A percentile compares a stretch with the other conserved stretches of the same genome.
Evolutionary conservation across 2,888 invertebrate species (phyloP).

Genomic region (Gonocerus acuteangulatus): DNA sequence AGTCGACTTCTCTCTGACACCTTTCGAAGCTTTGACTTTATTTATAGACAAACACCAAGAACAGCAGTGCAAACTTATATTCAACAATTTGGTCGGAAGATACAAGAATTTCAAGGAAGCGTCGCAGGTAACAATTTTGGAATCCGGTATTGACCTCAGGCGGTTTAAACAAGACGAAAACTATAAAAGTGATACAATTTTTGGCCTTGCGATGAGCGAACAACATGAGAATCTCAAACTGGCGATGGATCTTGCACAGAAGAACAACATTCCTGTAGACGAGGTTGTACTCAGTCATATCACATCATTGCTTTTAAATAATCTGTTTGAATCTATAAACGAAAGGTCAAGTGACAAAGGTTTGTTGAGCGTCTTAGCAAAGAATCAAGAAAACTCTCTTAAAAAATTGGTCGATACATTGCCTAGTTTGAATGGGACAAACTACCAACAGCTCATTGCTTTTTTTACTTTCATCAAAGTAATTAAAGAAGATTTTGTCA

Average conservation of each 20-base stretch:
- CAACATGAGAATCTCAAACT: constrained; percentile 42
- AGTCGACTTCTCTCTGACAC: no score
- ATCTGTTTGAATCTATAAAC: no score
- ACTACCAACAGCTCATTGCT: neutral
- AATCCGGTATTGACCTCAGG: constrained; percentile 46
- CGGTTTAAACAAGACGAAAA: constrained; percentile 46
- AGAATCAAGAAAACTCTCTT: constrained; percentile 12
- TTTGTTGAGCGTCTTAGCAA: no score
- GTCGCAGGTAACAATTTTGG: constrained; percentile 39
- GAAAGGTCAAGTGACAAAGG: no score
- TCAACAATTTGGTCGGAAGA: no score
- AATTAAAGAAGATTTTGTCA: neutral
- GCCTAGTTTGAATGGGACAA: neutral
- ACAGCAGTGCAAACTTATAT: no score
- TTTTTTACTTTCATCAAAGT: neutral
- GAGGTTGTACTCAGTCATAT: constrained; percentile 42
- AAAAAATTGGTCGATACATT: neutral
- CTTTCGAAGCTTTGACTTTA: no score
- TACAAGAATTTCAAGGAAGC: constrained; percentile 5
- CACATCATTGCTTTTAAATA: constrained; percentile 35
- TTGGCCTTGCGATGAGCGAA: constrained; percentile 46
- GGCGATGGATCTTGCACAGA: constrained; percentile 44
- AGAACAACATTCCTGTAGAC: constrained; percentile 45
- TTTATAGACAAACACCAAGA: no score
- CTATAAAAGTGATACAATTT: constrained; percentile 48